These are phyloP conservation scores for Melanophora roralis DNA, from an alignment of 2,888 invertebrate genomes.

Conservation along the genomic window DNA sequence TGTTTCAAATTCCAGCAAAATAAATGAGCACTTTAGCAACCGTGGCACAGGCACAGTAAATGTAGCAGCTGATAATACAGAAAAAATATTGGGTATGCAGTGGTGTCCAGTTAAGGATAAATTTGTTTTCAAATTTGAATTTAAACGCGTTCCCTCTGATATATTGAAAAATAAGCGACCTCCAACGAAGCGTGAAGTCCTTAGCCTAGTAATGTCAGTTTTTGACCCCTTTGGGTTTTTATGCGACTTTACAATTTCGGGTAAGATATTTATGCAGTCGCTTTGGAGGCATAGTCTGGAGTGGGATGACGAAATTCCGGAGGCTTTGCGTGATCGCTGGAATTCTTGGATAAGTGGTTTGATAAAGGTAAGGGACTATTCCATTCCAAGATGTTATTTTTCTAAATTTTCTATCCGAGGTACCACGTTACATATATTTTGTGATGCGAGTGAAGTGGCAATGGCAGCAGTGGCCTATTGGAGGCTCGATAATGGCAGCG, in stretches of 20 bases:
- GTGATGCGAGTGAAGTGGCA: constrained; percentile 51
- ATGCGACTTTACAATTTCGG: neutral
- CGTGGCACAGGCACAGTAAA: too few relatives aligned
- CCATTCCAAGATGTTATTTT: constrained; percentile 34
- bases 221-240: neutral
- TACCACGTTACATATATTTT: constrained; percentile 43
- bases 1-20: too few relatives aligned
- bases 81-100: neutral
- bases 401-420: neutral
- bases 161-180: neutral
- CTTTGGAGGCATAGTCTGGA: neutral
- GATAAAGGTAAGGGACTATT: neutral
- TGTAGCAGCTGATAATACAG: too few relatives aligned
- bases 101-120: neutral
- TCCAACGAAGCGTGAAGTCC: neutral
- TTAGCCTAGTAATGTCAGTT: neutral
- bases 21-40: too few relatives aligned
- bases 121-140: neutral
- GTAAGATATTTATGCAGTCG: neutral
- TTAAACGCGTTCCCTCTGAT: neutral
- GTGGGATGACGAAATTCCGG: constrained; percentile 2
- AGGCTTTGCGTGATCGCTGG: neutral
- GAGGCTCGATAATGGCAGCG: constrained; percentile 17
- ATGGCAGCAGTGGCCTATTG: constrained; percentile 48
- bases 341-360: constrained; percentile 3